phyloP scores from a whole-genome alignment of 2,888 invertebrate genomes.

The Lithodes maja region DNA sequence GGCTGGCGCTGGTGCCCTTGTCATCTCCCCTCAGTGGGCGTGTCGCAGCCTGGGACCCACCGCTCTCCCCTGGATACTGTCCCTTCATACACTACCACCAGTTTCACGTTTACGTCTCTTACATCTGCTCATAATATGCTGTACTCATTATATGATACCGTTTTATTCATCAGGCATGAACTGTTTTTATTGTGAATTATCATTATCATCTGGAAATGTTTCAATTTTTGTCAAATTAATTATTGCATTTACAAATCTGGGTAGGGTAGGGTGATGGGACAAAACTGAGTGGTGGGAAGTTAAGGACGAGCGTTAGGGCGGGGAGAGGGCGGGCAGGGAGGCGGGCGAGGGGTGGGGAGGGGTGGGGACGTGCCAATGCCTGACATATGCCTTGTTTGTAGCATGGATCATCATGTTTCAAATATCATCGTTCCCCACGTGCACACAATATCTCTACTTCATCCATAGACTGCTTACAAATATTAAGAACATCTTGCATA shows the following conservation, averaged over 20 bases:
- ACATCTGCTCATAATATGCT: not conserved
- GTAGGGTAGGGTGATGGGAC: conserved; percentile 3
- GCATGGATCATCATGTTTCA: conserved; percentile 19
- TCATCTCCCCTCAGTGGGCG: conserved; percentile 42
- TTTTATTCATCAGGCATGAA: not conserved
- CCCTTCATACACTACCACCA: not conserved
- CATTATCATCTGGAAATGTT: not conserved
- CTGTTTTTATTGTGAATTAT: not conserved
- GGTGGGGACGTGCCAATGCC: conserved; percentile 51
- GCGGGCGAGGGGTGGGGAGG: conserved; percentile 33
- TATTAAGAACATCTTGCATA: too few species aligned
- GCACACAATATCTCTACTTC: not conserved
- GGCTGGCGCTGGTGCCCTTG: conserved; percentile 19
- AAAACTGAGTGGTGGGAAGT: not conserved
- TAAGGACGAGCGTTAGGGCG: conserved; percentile 44
- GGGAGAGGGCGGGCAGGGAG: conserved; percentile 28
- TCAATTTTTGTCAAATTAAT: too few species aligned
- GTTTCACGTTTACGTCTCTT: not conserved
- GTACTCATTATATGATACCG: not conserved
- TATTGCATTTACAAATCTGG: too few species aligned
- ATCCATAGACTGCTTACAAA: too few species aligned
- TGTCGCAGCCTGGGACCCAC: conserved; percentile 31
- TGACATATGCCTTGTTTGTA: conserved; percentile 46
- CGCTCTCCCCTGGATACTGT: conserved; percentile 30
- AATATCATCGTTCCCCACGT: conserved; percentile 6